phyloP scores from a whole-genome alignment of 2,113 vertebrate species.

The Dunckerocampus dactyliophorus region DNA sequence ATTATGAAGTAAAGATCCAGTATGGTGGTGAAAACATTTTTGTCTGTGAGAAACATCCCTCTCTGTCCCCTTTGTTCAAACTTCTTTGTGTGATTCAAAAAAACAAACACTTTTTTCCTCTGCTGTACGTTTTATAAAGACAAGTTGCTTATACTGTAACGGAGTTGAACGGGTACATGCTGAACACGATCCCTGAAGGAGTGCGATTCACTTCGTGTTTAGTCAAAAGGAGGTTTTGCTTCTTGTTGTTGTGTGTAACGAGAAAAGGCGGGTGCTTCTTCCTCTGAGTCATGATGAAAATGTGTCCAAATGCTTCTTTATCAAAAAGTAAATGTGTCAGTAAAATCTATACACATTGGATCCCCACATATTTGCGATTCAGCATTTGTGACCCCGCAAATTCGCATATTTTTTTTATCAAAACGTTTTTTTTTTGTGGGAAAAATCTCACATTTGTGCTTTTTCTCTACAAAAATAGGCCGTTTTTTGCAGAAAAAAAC shows the following conservation, averaged over 20 bases:
- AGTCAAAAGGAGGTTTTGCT: slow-evolving; percentile 34
- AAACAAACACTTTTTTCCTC: slow-evolving; percentile 19
- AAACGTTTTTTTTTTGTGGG: too few relatives aligned
- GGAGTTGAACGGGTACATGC: slow-evolving; percentile 35
- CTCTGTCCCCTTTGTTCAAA: slow-evolving; percentile 38
- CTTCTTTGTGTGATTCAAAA: slow-evolving; percentile 57
- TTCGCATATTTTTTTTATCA: too few relatives aligned
- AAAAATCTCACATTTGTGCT: too few relatives aligned
- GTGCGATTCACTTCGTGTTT: slow-evolving; percentile 18
- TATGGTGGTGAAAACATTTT: slow-evolving; percentile 29
- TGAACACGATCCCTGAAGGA: neutral
- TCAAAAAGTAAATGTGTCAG: too few relatives aligned
- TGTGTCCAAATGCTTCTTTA: too few relatives aligned
- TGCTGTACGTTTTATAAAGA: slow-evolving; percentile 8
- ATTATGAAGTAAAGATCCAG: slow-evolving; percentile 58
- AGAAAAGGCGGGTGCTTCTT: slow-evolving; percentile 2
- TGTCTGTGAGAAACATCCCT: slow-evolving; percentile 51
- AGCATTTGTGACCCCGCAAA: too few relatives aligned
- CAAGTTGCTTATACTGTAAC: slow-evolving; percentile 28
- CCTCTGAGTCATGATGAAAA: slow-evolving; percentile 34
- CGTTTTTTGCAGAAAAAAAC: too few relatives aligned
- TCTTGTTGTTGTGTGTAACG: slow-evolving; percentile 4
- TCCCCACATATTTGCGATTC: too few relatives aligned
- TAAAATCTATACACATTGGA: too few relatives aligned
- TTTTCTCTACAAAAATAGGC: too few relatives aligned